These are phyloP conservation scores for Mormyrus proboscirostris DNA, from an alignment of 2,797 vertebrate species.

Conservation along the genomic window DNA sequence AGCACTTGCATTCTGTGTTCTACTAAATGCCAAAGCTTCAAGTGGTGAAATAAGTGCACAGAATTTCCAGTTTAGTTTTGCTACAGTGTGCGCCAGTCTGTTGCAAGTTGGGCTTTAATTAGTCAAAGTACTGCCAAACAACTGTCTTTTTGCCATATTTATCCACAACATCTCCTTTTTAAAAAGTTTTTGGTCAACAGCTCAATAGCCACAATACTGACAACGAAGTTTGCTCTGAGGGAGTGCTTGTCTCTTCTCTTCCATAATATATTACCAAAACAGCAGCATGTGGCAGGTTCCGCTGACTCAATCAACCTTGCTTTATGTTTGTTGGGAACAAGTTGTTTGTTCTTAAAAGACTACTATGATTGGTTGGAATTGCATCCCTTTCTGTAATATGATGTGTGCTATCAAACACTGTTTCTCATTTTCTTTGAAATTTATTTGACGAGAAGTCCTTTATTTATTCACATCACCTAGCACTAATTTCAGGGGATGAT, in stretches of 20 bases:
- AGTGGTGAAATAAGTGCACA: not conserved
- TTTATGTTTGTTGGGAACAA: not conserved
- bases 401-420: not conserved
- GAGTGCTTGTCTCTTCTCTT: not conserved
- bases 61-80: not conserved
- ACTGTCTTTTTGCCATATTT: not conserved
- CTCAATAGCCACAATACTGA: not conserved
- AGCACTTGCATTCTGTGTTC: not conserved
- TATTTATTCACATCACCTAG: not conserved
- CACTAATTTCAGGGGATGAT: not conserved
- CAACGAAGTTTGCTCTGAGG: not conserved
- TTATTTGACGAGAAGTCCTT: not conserved
- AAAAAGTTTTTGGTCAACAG: not conserved
- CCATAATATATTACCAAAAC: not conserved
- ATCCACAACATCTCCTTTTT: not conserved
- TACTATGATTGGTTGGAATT: not conserved
- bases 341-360: not conserved
- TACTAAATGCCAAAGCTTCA: not conserved
- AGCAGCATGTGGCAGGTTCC: not conserved
- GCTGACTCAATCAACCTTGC: not conserved
- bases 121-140: not conserved
- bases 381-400: not conserved
- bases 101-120: not conserved
- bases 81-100: not conserved
- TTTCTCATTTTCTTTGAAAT: not conserved